Evolutionary conservation across 2,888 invertebrate species (phyloP).

Genomic region (Pammene fasciana): DNA sequence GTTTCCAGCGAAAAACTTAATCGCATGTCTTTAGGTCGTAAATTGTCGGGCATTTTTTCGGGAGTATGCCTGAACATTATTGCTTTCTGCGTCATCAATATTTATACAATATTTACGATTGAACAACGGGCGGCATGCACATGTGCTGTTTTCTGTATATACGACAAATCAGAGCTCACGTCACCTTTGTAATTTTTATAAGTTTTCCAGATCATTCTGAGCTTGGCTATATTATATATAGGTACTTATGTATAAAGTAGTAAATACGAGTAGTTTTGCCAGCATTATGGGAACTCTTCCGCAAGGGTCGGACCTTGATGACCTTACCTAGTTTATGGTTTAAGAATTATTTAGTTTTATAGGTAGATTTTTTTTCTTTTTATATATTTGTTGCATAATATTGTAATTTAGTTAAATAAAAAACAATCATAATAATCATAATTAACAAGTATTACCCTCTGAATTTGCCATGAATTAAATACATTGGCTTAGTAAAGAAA

Average conservation of each 20-base stretch:
- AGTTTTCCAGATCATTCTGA: too few species aligned
- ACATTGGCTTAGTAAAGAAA: background rate
- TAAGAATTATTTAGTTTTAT: too few species aligned
- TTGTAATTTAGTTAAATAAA: too few species aligned
- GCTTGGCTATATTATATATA: too few species aligned
- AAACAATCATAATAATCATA: too few species aligned
- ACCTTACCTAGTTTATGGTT: too few species aligned
- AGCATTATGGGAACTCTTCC: too few species aligned
- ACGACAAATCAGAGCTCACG: conserved; percentile 54
- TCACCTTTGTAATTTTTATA: conserved; percentile 28
- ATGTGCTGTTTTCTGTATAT: conserved; percentile 59
- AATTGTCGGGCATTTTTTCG: conserved; percentile 72
- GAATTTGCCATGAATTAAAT: background rate
- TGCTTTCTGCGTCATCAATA: conserved; percentile 77
- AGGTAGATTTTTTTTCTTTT: too few species aligned
- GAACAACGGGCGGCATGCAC: conserved; percentile 65
- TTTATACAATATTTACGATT: conserved; percentile 77
- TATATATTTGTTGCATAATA: too few species aligned
- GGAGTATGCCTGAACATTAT: conserved; percentile 74
- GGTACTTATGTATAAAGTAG: too few species aligned
- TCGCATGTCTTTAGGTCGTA: conserved; percentile 76
- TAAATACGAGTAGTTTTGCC: too few species aligned
- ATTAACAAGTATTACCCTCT: background rate
- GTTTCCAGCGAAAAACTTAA: conserved; percentile 63
- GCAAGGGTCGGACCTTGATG: too few species aligned